Conservation (phyloP, 2,888 invertebrate species). For the Heteromyza rotundicornis region DNA sequence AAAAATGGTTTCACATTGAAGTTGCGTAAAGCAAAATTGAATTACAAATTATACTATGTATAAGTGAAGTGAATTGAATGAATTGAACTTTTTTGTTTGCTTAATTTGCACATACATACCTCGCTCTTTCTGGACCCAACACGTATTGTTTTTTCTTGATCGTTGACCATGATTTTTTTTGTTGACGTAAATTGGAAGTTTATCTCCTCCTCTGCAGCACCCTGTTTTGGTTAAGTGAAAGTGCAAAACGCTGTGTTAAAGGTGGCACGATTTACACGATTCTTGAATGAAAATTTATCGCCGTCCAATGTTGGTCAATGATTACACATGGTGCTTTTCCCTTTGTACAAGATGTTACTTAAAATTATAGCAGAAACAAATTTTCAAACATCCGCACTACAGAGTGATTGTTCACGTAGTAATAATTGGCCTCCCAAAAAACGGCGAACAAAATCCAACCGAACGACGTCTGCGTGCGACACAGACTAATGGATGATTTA, state of each 20-base stretch:
- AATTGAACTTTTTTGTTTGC: not conserved
- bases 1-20: slow-evolving; percentile 33
- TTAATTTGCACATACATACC: slow-evolving; percentile 65
- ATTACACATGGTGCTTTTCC: too few species aligned
- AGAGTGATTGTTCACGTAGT: too few species aligned
- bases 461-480: too few species aligned
- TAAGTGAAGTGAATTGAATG: slow-evolving; percentile 13
- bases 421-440: too few species aligned
- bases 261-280: too few species aligned
- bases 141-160: slow-evolving; percentile 66
- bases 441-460: too few species aligned
- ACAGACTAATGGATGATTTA: too few species aligned
- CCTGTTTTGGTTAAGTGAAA: not conserved
- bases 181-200: too few species aligned
- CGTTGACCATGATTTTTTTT: slow-evolving; percentile 13
- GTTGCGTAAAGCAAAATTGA: slow-evolving; percentile 45
- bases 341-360: not conserved
- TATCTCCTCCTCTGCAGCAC: slow-evolving; percentile 11
- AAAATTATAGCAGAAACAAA: not conserved
- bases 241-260: too few species aligned
- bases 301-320: too few species aligned
- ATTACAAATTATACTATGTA: slow-evolving; percentile 46
- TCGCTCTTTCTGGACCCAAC: slow-evolving; percentile 87
- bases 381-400: too few species aligned
- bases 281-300: too few species aligned